Evolutionary conservation across 2,113 vertebrate species (phyloP), one percentile per base, ranked within the genome.

Genomic region (cattle (Bos taurus)): DNA sequence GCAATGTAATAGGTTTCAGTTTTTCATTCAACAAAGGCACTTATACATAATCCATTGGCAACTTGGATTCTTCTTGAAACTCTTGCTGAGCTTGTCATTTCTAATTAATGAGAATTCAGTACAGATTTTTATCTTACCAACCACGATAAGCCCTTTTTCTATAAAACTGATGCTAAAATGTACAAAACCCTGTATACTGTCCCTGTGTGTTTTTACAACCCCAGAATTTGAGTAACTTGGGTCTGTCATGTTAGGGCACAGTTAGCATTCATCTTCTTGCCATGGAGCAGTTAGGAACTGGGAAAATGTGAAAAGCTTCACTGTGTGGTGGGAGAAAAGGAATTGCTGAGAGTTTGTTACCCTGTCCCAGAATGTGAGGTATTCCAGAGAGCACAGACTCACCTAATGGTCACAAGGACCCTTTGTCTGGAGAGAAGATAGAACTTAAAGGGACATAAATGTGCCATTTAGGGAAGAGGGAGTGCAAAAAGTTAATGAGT

Each of bases 71-170:
- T 78, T 97, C 98, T 97, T 97, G 95, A 95, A 98, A 98, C 97
- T 93, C 96, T 93, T 98, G 95, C 98, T 98, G 97, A 98, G 94
- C 71, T 97, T 91, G 80, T 98, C 95, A 97, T 98, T 98, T 98
- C 96, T 97, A 98, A 98, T 98, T 98, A 98, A 98, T 97, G 90
- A 98, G 98, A 98, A 98, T 98, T 91, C 74, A 67, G 52, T 88
- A 78, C 52, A 57, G 25, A 87, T 52, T 90, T n/a, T 52, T 57
- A 17, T 26, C 8, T n/a, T 57, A 33, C 64, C 25, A n/a, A 30
- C 74, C 25, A 26, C 43, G 33, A 84, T 95, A 89, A 95, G 50
- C 4, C 40, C 28, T 77, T 26, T 90, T 94, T 48, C 33, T 57
- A 59, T 88, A 94, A 96, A 94, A 67, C 0, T 54, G 62, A 88